phyloP scores from a whole-genome alignment of 2,888 invertebrate species.

The Sarcophaga caerulescens region DNA sequence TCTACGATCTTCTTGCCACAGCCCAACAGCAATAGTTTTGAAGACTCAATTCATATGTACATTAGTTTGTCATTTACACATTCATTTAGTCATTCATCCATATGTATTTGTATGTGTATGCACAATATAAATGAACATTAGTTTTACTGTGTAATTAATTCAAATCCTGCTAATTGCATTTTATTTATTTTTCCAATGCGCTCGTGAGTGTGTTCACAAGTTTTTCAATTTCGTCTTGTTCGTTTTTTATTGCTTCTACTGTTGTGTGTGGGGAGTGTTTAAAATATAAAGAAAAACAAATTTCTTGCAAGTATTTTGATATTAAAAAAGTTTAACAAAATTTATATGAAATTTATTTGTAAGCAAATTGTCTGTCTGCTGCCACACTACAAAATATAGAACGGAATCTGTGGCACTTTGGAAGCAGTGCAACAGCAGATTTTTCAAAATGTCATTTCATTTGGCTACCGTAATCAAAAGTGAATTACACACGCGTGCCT shows the following conservation, averaged over 20 bases:
- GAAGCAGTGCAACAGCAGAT: background rate
- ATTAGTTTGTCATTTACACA: background rate
- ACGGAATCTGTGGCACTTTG: background rate
- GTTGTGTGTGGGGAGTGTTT: conserved; percentile 47
- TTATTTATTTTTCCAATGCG: conserved; percentile 76
- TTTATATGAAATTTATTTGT: conserved; percentile 37
- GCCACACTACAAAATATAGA: background rate
- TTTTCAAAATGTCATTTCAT: conserved; percentile 66
- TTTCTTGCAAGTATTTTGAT: conserved; percentile 52
- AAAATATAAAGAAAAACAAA: conserved; percentile 64
- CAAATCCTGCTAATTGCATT: conserved; percentile 81
- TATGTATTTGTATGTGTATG: background rate
- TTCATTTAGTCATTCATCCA: background rate
- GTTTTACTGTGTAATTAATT: conserved; percentile 76
- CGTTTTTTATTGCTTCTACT: background rate
- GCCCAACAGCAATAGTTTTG: background rate
- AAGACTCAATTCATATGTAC: background rate
- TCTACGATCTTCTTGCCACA: background rate
- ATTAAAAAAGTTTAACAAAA: conserved; percentile 57
- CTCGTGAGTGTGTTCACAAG: background rate
- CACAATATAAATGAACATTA: conserved; percentile 17
- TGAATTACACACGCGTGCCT: conserved; percentile 68
- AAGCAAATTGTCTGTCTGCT: background rate
- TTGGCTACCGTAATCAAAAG: conserved; percentile 68
- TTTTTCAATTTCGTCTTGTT: background rate